phyloP scores from a whole-genome alignment of 2,888 invertebrate genomes.

The Pegoplata infirma region DNA sequence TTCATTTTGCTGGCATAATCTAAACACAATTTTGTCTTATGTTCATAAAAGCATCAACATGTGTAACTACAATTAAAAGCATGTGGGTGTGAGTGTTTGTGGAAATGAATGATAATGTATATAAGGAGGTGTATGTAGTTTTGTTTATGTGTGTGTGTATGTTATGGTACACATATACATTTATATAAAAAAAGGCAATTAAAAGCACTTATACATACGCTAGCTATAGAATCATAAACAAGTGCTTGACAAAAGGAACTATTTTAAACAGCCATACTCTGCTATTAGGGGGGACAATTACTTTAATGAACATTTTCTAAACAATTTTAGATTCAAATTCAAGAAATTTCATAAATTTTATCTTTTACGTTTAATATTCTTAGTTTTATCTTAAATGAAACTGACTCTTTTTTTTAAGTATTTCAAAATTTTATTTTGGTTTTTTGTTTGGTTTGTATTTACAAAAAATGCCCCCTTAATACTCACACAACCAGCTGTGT shows the following conservation, averaged over 20 bases:
- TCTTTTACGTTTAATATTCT: too few relatives aligned
- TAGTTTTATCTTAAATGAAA: too few relatives aligned
- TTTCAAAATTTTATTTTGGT: too few relatives aligned
- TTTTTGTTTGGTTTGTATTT: too few relatives aligned
- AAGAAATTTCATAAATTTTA: too few relatives aligned
- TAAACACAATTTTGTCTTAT: constrained; percentile 20
- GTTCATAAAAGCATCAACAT: constrained; percentile 17
- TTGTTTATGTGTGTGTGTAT: not conserved
- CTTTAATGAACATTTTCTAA: too few relatives aligned
- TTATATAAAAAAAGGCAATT: not conserved
- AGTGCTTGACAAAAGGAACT: not conserved
- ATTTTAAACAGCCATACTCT: not conserved
- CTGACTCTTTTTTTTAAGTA: too few relatives aligned
- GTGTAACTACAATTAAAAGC: not conserved
- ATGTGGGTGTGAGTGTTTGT: not conserved
- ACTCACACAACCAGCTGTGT: not conserved
- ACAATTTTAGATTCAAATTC: too few relatives aligned
- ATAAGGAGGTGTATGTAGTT: not conserved
- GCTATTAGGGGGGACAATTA: not conserved
- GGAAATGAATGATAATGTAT: not conserved
- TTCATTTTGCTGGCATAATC: constrained; percentile 36
- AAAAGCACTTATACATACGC: not conserved
- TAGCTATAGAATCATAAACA: not conserved
- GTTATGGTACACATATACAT: too few relatives aligned
- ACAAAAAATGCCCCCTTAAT: too few relatives aligned